Evolutionary conservation across 1,140 invertebrate species (phyloP).

Genomic region (Scaptomyza graminum): DNA sequence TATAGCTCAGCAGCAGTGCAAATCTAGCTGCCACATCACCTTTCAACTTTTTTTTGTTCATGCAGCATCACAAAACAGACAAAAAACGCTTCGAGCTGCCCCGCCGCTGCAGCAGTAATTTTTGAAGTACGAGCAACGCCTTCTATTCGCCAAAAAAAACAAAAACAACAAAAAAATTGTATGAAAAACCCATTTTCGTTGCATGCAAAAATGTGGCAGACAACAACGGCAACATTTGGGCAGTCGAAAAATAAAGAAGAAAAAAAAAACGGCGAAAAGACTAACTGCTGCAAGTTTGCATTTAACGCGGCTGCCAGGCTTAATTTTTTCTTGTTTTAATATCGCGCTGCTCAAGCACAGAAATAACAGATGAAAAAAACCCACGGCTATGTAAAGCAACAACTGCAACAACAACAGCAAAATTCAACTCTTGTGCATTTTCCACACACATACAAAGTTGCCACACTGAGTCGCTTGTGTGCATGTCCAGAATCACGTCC

Average conservation of each 20-base stretch:
- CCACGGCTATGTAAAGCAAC: slow-evolving; percentile 68
- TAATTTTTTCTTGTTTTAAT: slow-evolving; percentile 79
- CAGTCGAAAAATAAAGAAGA: slow-evolving; percentile 20
- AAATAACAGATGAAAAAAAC: slow-evolving; percentile 61
- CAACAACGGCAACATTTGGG: slow-evolving; percentile 64
- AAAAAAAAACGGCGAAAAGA: background rate
- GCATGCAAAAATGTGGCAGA: slow-evolving; percentile 76
- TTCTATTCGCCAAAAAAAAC: slow-evolving; percentile 49
- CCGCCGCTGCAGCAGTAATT: slow-evolving; percentile 40
- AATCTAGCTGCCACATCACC: slow-evolving; percentile 51
- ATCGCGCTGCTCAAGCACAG: slow-evolving; percentile 59
- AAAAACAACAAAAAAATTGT: slow-evolving; percentile 30
- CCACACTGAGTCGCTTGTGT: slow-evolving; percentile 45
- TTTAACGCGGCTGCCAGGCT: slow-evolving; percentile 81
- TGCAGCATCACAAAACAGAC: slow-evolving; percentile 12
- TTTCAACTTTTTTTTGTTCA: slow-evolving; percentile 49
- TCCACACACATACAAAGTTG: slow-evolving; percentile 35
- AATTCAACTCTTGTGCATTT: slow-evolving; percentile 35
- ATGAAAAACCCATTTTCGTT: slow-evolving; percentile 64
- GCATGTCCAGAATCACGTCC: slow-evolving; percentile 54
- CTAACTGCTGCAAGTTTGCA: slow-evolving; percentile 72
- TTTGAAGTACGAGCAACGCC: slow-evolving; percentile 70
- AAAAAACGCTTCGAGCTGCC: slow-evolving; percentile 55
- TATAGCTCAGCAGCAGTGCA: slow-evolving; percentile 9
- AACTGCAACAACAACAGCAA: slow-evolving; percentile 19